These are phyloP conservation scores for Tuta absoluta DNA, from an alignment of 2,888 invertebrate species.

Conservation along the genomic window DNA sequence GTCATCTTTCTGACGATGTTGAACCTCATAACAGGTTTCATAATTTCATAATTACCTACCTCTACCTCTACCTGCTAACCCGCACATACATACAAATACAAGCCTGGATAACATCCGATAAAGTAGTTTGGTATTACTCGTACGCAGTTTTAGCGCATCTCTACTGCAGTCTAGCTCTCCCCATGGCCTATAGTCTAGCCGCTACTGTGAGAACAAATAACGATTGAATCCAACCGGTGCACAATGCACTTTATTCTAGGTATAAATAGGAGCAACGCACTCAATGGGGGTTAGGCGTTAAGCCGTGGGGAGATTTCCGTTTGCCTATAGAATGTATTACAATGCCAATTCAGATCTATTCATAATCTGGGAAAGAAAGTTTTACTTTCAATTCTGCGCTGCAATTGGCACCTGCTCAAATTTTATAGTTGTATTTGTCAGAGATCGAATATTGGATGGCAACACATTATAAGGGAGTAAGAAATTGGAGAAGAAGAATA, in stretches of 20 bases:
- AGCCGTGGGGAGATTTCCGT: constrained; percentile 21
- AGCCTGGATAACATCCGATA: not conserved
- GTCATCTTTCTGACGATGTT: constrained; percentile 4
- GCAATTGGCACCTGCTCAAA: constrained; percentile 2
- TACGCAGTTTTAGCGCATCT: not conserved
- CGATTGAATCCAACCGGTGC: constrained; percentile 45
- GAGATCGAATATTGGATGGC: too few species aligned
- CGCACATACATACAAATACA: too few species aligned
- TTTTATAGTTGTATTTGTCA: not conserved
- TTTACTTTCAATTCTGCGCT: constrained; percentile 2
- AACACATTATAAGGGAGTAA: too few species aligned
- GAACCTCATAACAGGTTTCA: constrained; percentile 4
- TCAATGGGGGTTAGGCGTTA: constrained; percentile 22
- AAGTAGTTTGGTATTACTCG: too few species aligned
- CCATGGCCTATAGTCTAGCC: constrained; percentile 44
- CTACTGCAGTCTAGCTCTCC: constrained; percentile 24
- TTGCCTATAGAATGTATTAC: constrained; percentile 19
- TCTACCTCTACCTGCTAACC: too few species aligned
- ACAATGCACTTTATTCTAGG: constrained; percentile 24
- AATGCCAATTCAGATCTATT: constrained; percentile 22
- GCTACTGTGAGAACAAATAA: constrained; percentile 72
- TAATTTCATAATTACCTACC: not conserved
- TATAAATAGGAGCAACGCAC: constrained; percentile 20
- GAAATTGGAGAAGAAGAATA: too few species aligned
- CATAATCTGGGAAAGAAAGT: constrained; percentile 17